phyloP scores from a whole-genome alignment of 2,888 invertebrate genomes.

The Hypomecis atomaria region DNA sequence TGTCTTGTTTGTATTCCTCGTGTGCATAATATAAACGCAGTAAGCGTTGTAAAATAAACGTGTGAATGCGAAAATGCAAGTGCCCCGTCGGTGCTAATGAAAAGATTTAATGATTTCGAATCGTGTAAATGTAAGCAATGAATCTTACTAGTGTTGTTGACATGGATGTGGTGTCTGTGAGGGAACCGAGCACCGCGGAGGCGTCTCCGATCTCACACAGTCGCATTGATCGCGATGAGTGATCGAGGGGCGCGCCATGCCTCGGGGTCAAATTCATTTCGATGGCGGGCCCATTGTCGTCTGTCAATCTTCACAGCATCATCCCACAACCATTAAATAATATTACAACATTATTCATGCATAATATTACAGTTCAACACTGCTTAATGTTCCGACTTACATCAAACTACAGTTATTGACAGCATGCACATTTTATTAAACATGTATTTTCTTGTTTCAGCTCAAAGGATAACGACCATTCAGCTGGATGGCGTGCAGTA shows the following conservation, averaged over 20 bases:
- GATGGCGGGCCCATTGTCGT: conserved; percentile 56
- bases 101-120: conserved; percentile 35
- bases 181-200: conserved; percentile 43
- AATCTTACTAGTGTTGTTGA: conserved; percentile 26
- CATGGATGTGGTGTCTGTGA: conserved; percentile 28
- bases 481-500: conserved; percentile 94
- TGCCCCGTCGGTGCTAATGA: conserved; percentile 33
- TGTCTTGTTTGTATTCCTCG: conserved; percentile 55
- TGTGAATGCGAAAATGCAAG: conserved; percentile 48
- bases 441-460: conserved; percentile 79
- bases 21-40: conserved; percentile 51
- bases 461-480: conserved; percentile 94
- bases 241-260: conserved; percentile 50
- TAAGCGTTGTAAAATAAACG: conserved; percentile 49
- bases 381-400: conserved; percentile 5
- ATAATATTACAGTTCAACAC: conserved; percentile 19
- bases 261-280: conserved; percentile 63
- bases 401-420: conserved; percentile 13
- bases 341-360: conserved; percentile 18
- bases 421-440: conserved; percentile 21
- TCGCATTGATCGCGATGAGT: conserved; percentile 55
- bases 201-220: conserved; percentile 53
- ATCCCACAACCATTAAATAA: conserved; percentile 24
- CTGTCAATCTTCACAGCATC: conserved; percentile 41
- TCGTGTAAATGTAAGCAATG: conserved; percentile 28